Evolutionary conservation across 2,113 vertebrate genomes (phyloP), one percentile per base, ranked within the genome.

Genomic region (Cariama cristata): DNA sequence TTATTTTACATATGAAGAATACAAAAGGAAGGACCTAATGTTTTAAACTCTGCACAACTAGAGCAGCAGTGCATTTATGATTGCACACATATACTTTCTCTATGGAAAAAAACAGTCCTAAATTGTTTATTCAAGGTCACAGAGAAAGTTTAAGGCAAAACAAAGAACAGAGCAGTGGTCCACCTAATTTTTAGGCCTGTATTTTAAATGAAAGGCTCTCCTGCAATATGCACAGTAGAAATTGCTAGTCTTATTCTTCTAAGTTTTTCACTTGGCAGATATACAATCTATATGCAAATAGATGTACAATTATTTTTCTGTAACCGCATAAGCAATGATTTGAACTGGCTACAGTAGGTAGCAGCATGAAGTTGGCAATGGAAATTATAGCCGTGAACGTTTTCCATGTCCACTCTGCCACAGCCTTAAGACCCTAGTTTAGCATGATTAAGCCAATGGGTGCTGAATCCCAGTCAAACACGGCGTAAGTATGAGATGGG

Each of bases 261-360:
- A 93, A 89, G 77, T 93, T 95, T 88, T 93, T 92, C 79, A 69
- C 33, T 91, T 92, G 90, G 60, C 95, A 93, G 95, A 92, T 91
- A 92, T 49, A 95, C 90, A 96, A 95, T 97, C 81, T 97, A 96
- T 95, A 95, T 95, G 96, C 88, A 97, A 97, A 97, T 95, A 85
- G 88, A 86, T 85, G 49, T 8, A 40, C 67, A 79, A 33, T 97
- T 96, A 89, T 92, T 94, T 75, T 95, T 96, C 69, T 74, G 75
- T 83, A 93, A 86, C 64, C 0, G 0, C 85, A 79, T 95, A 89
- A 94, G 73, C 87, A 93, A 53, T 96, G 32, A 96, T 88, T 90
- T 95, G 82, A 96, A 92, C 76, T 72, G 59, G 75, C 33, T 76
- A 14, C 71, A 72, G 88, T 56, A 93, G 40, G 50, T 20, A 93